Percentiles rank a stretch among this genome's conserved stretches.
Evolutionary conservation across 2,888 invertebrate species (phyloP).

Genomic region (Drosophila limbata): DNA sequence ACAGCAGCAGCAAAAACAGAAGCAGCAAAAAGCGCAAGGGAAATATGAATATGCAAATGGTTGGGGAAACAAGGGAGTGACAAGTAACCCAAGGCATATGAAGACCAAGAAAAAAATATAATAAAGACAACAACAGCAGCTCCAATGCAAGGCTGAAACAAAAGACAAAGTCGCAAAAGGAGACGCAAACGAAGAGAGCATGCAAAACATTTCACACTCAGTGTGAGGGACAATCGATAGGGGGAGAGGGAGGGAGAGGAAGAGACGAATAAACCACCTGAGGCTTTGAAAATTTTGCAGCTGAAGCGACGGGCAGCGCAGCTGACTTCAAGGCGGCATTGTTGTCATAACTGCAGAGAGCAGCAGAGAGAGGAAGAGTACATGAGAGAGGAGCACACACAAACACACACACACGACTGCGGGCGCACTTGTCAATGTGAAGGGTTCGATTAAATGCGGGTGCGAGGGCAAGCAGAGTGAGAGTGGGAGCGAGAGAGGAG

Average conservation of each 20-base stretch:
- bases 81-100: slow-evolving; percentile 3
- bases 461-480: not conserved
- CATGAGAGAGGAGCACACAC: not conserved
- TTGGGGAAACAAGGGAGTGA: not conserved
- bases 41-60: slow-evolving; percentile 73
- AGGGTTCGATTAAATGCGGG: slow-evolving; percentile 58
- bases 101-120: slow-evolving; percentile 17
- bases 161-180: slow-evolving; percentile 46
- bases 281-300: slow-evolving; percentile 58
- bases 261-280: slow-evolving; percentile 58
- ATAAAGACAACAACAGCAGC: slow-evolving; percentile 30
- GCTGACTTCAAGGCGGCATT: slow-evolving; percentile 63
- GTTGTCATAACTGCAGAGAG: slow-evolving; percentile 46
- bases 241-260: not conserved
- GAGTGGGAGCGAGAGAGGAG: slow-evolving; percentile 1
- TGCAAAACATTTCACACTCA: slow-evolving; percentile 59
- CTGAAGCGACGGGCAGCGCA: slow-evolving; percentile 35
- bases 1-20: slow-evolving; percentile 27
- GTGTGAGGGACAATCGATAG: slow-evolving; percentile 3
- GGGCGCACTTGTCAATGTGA: slow-evolving; percentile 63
- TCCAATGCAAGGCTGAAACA: slow-evolving; percentile 52
- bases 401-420: slow-evolving; percentile 39
- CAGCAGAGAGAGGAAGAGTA: not conserved
- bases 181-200: slow-evolving; percentile 28
- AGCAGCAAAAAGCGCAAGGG: slow-evolving; percentile 59